phyloP scores from a whole-genome alignment of 2,888 invertebrate species.

The Megaustenia siamemsis region DNA sequence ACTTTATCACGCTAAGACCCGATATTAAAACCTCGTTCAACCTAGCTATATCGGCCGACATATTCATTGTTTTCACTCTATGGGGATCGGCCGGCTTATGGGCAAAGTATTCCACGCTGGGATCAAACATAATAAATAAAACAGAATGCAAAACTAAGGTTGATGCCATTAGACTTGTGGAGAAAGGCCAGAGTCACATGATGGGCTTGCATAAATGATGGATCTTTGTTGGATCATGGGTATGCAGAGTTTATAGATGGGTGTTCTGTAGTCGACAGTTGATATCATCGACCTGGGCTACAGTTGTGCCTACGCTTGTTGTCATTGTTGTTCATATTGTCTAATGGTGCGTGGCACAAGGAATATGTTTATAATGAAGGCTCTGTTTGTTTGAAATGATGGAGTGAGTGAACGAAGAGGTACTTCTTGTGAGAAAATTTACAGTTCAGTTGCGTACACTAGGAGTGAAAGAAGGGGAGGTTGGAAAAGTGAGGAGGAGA shows the following conservation, averaged over 20 bases:
- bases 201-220: conserved; percentile 5
- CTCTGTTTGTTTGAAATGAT: no score
- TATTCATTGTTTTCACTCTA: conserved; percentile 13
- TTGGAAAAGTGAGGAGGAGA: no score
- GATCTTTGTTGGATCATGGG: conserved; percentile 14
- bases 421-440: no score
- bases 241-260: conserved; percentile 14
- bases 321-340: no score
- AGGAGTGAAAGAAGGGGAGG: no score
- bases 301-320: no score
- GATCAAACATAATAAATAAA: background rate
- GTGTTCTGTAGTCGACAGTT: background rate
- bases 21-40: background rate
- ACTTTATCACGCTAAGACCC: background rate
- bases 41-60: background rate
- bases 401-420: no score
- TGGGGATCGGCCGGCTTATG: background rate
- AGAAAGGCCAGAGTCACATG: background rate
- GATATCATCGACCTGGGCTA: background rate
- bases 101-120: background rate
- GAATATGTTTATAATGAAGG: no score
- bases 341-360: no score
- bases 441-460: no score
- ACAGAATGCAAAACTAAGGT: background rate
- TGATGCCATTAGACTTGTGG: background rate